Percentiles rank a stretch among this genome's conserved stretches.
These are phyloP conservation scores for Amphibalanus amphitrite DNA, from an alignment of 1,140 invertebrate genomes.

Conservation along the genomic window DNA sequence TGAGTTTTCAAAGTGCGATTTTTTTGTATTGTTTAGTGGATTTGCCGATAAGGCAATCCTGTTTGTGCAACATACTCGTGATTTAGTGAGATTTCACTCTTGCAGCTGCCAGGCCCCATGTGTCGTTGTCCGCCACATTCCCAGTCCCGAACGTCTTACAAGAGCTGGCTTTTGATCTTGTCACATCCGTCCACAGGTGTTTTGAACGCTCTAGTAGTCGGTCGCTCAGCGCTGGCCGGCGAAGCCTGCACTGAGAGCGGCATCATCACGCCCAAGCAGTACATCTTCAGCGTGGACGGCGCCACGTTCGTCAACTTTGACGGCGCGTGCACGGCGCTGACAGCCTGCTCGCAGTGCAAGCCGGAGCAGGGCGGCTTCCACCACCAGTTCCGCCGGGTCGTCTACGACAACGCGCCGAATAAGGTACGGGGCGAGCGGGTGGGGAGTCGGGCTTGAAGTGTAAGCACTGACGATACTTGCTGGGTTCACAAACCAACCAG, in stretches of 20 bases:
- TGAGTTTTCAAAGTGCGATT: too few relatives aligned
- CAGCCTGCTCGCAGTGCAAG: constrained; percentile 16
- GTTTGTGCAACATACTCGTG: too few relatives aligned
- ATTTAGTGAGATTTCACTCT: too few relatives aligned
- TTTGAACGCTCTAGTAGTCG: constrained; percentile 10
- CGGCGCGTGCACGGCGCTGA: constrained; percentile 9
- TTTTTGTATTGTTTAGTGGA: too few relatives aligned
- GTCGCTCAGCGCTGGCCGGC: constrained; percentile 11
- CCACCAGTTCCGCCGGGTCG: constrained; percentile 6
- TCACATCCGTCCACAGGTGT: constrained; percentile 6
- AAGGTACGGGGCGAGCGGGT: constrained; percentile 9
- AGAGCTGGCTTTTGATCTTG: background rate
- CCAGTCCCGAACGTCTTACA: background rate
- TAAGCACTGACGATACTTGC: too few relatives aligned
- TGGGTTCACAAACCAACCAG: too few relatives aligned
- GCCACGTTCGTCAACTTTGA: constrained; percentile 15
- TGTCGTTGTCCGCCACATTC: too few relatives aligned
- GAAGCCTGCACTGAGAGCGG: constrained; percentile 11
- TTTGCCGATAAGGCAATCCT: too few relatives aligned
- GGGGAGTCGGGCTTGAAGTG: too few relatives aligned
- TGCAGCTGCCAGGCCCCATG: too few relatives aligned
- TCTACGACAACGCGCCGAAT: constrained; percentile 11
- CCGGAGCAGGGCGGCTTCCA: constrained; percentile 11
- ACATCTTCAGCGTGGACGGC: constrained; percentile 12
- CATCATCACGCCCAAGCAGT: constrained; percentile 13